Base-by-base conservation (phyloP, 1,140 invertebrate genomes). In the Dufourea novaeangliae region DNA sequence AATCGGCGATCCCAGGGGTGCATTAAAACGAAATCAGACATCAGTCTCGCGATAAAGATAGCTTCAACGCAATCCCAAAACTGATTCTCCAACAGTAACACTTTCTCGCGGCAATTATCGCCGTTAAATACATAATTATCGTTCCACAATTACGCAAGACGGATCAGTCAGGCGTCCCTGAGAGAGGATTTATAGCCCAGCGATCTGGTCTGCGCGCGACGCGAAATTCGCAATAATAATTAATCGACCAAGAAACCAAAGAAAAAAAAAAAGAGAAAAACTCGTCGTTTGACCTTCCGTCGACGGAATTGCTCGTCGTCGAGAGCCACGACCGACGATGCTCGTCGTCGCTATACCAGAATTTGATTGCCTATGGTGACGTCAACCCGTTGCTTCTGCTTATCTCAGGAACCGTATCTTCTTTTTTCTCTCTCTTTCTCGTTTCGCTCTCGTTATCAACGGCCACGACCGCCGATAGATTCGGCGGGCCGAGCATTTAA, bases 391-490 rank as follows among this genome's bases (percentile, higher is more conserved):
- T 37, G 37, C 29, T 64, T 75, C 34, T 56, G 25, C 70, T 68
- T 83, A 84, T 84, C 82, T 67, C 2, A 12, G 37, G 12, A 57
- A 44, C 4, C 25, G 50, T 73, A 64, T 70, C 2, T 74, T 27
- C 25, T 5, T 59, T 37, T 41, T 57, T 39, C 39, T 46, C 52
- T 46, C 27, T 61, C 64, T 29, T 5, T 68, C 32, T 54, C 54
- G 46, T 44, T 14, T 64, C 20, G 17, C 46, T 34, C 25, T 27
- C 52, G 63, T 79, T 84, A 83, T 84, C 81, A 69, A 44, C 61
- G 22, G 1, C 14, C n/a, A 69, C 50, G 41, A 71, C 32, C 25
- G 22, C 22, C 56, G 73, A 76, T 83, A 77, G 78, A 84, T 84
- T 84, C 52, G 56, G 56, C 50, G 5, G 46, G 41, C 25, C 25